These are phyloP conservation scores for Metalampra italica DNA, from an alignment of 2,888 invertebrate genomes.

Conservation along the genomic window DNA sequence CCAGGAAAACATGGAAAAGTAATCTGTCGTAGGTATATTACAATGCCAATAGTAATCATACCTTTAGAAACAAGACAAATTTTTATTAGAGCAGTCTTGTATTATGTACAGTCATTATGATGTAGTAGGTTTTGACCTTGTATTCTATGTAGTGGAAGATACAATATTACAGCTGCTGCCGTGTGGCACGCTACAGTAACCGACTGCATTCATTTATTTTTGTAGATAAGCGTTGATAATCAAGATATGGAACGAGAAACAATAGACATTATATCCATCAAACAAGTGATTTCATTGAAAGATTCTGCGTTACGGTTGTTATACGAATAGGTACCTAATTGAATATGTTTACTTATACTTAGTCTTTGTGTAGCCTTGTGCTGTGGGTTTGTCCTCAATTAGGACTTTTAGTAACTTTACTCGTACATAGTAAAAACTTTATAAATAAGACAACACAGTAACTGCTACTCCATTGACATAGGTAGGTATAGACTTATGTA, in stretches of 20 bases:
- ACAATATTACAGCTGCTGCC: conserved; percentile 12
- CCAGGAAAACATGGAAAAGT: too few species aligned
- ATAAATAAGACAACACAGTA: too few species aligned
- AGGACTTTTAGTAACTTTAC: too few species aligned
- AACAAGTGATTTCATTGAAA: neutral
- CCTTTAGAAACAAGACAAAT: neutral
- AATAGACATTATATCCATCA: neutral
- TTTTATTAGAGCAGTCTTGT: neutral
- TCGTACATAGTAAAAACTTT: too few species aligned
- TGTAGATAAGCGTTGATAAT: conserved; percentile 7
- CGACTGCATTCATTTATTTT: conserved; percentile 11
- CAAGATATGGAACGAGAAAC: conserved; percentile 5
- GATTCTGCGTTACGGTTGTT: neutral
- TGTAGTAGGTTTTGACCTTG: conserved; percentile 15
- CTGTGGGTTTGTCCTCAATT: too few species aligned
- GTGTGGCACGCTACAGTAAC: conserved; percentile 18
- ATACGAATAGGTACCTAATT: too few species aligned
- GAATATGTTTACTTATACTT: too few species aligned
- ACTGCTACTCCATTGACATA: too few species aligned
- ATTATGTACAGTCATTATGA: neutral
- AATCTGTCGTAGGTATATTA: neutral
- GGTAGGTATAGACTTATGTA: too few species aligned
- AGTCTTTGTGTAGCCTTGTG: too few species aligned
- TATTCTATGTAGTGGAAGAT: conserved; percentile 12
- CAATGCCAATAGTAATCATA: neutral